phyloP scores from a whole-genome alignment of 2,797 vertebrate species.

The Serranus cabrilla region DNA sequence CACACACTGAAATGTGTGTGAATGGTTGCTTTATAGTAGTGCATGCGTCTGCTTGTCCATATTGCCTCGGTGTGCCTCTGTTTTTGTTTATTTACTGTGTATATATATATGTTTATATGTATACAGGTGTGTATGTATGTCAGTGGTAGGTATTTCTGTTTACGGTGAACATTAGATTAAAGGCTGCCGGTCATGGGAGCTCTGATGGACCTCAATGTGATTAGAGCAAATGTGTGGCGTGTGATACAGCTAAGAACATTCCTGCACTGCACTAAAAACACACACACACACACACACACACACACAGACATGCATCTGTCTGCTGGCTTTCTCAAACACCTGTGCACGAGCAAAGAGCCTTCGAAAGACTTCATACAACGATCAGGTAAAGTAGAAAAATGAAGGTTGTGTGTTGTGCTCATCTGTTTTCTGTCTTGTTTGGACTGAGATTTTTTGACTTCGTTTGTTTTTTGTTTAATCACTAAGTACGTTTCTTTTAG shows the following conservation, averaged over 20 bases:
- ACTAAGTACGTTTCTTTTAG: neutral
- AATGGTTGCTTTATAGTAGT: slow-evolving; percentile 57
- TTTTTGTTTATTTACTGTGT: slow-evolving; percentile 33
- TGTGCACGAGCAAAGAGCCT: neutral
- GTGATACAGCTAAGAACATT: slow-evolving; percentile 84
- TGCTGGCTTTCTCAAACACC: slow-evolving; percentile 18
- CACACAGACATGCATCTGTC: slow-evolving; percentile 20
- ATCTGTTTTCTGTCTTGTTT: neutral
- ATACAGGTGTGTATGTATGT: slow-evolving; percentile 40
- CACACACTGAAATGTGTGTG: slow-evolving; percentile 33
- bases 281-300: slow-evolving; percentile 24
- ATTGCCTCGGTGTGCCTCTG: slow-evolving; percentile 3
- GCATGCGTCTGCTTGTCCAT: slow-evolving; percentile 21
- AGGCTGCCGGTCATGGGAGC: slow-evolving; percentile 80
- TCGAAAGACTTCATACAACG: neutral
- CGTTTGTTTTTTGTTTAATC: neutral
- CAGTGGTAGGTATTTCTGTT: slow-evolving; percentile 59
- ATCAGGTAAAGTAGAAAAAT: neutral
- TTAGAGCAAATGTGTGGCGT: slow-evolving; percentile 82
- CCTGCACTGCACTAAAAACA: slow-evolving; percentile 62
- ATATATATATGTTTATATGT: slow-evolving; percentile 4
- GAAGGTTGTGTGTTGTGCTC: neutral
- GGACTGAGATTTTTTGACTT: neutral
- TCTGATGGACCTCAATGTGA: slow-evolving; percentile 77
- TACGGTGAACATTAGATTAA: slow-evolving; percentile 82